Evolutionary conservation across 2,888 invertebrate genomes (phyloP), one percentile per base, ranked within the genome.

Genomic region (Carterocephalus palaemon): DNA sequence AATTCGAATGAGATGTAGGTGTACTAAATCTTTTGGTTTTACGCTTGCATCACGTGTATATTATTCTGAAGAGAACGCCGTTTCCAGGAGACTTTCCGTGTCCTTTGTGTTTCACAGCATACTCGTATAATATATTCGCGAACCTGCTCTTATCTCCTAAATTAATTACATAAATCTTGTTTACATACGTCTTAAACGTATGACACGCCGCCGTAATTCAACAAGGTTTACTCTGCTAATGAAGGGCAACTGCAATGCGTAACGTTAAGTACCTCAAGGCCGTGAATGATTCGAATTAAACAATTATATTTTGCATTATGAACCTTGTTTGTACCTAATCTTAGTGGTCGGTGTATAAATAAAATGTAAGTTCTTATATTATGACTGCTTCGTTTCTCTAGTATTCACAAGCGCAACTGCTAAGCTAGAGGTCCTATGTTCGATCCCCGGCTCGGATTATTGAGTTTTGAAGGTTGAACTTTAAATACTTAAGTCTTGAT

Each of bases 141-240:
- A 70, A 67, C 64, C 66, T 70, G 78, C 74, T 80, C 83, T 84
- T 85, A 85, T 86, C 85, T 81, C 73, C 75, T 76, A 84, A 85
- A 86, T 86, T 85, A 85, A 85, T 85, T 83, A 85, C 83, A 86
- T 86, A 86, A 85, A 86, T 85, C 85, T 84, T 84, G 83, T 85
- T 83, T 85, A 78, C 79, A 79, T 77, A 78, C 82, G 80, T 84
- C 85, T 85, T 82, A 83, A 83, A 80, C 84, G 80, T 79, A 81
- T 84, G 82, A 84, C 80, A 75, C 70, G 74, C 62, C 66, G 75
- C 83, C 73, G 83, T 85, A 84, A 85, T 71, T 86, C 81, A 84
- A 75, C 73, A 70, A 66, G 67, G 79, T 79, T 80, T 81, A 78
- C 75, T 75, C 74, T 75, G 72, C 75, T 83, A 83, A 83, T 81